Percentiles rank a stretch among this genome's conserved stretches.
phyloP scores from a whole-genome alignment of 2,888 invertebrate species.

The Dugesia japonica region DNA sequence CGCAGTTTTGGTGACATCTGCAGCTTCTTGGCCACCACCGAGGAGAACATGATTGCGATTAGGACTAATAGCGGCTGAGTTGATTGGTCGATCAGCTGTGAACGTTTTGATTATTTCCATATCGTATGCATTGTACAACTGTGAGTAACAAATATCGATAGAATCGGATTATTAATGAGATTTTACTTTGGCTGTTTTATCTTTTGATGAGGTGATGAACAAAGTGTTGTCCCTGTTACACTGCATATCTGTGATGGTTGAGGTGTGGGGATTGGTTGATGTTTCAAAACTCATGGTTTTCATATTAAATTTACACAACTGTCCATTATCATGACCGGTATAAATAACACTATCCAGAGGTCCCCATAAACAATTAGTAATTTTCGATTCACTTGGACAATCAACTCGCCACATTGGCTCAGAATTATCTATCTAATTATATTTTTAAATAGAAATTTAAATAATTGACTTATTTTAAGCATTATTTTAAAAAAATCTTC shows the following conservation, averaged over 20 bases:
- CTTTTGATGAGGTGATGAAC: constrained; percentile 91
- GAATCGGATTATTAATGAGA: background rate
- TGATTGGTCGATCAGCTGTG: constrained; percentile 89
- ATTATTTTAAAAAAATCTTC: constrained; percentile 36
- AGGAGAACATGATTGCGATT: constrained; percentile 79
- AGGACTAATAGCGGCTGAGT: constrained; percentile 90
- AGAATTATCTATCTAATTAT: background rate
- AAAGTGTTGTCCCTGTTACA: constrained; percentile 75
- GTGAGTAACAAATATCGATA: constrained; percentile 37
- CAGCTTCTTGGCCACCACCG: constrained; percentile 97
- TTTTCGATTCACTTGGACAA: constrained; percentile 55
- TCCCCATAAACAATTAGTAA: constrained; percentile 83
- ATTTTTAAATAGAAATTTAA: too few species aligned
- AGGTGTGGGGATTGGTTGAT: constrained; percentile 63
- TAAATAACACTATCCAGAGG: constrained; percentile 56
- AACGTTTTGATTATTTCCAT: constrained; percentile 76
- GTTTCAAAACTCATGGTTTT: constrained; percentile 66
- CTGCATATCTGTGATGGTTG: constrained; percentile 86
- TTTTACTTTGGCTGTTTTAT: constrained; percentile 68
- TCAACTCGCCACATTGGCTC: background rate
- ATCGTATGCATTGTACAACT: constrained; percentile 70
- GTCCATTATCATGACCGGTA: constrained; percentile 72
- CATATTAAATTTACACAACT: constrained; percentile 77
- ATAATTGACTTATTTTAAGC: too few species aligned
- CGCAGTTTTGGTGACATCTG: constrained; percentile 61